Conservation (phyloP, 2,797 vertebrate genomes). For the Myotis findleyi region DNA sequence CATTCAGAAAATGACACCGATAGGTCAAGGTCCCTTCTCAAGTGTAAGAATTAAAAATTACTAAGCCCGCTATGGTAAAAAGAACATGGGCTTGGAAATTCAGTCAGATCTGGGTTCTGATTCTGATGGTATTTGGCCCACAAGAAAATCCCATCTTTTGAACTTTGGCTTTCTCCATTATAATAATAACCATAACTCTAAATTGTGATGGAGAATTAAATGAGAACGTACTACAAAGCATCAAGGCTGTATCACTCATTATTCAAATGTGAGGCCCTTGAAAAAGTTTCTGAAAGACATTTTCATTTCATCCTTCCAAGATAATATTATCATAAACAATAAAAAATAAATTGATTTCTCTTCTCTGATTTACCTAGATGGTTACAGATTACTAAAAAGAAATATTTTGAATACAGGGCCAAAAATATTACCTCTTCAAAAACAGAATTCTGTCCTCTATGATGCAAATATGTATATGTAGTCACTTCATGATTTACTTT, state of each 20-base stretch:
- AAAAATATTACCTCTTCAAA: conserved; percentile 52
- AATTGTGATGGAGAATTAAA: conserved; percentile 35
- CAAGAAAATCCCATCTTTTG: conserved; percentile 48
- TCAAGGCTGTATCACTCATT: neutral
- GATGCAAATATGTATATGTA: neutral
- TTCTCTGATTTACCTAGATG: neutral
- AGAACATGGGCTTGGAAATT: neutral
- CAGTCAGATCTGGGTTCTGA: conserved; percentile 24
- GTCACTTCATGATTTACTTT: conserved; percentile 38
- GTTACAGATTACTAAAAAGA: neutral
- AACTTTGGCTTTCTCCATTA: neutral
- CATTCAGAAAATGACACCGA: neutral
- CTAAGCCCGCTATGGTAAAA: neutral
- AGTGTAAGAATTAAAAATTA: conserved; percentile 22
- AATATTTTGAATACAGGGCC: neutral
- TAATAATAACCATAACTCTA: neutral
- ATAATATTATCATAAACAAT: conserved; percentile 16
- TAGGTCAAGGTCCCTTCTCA: neutral
- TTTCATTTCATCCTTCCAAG: conserved; percentile 44
- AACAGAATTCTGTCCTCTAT: conserved; percentile 47
- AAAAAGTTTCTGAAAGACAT: conserved; percentile 21
- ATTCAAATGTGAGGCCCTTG: conserved; percentile 35
- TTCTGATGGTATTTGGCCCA: conserved; percentile 26
- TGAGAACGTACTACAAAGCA: conserved; percentile 11
- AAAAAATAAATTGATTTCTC: conserved; percentile 43